These are phyloP conservation scores for Proales similis DNA, from an alignment of 1,140 invertebrate species.

Conservation along the genomic window DNA sequence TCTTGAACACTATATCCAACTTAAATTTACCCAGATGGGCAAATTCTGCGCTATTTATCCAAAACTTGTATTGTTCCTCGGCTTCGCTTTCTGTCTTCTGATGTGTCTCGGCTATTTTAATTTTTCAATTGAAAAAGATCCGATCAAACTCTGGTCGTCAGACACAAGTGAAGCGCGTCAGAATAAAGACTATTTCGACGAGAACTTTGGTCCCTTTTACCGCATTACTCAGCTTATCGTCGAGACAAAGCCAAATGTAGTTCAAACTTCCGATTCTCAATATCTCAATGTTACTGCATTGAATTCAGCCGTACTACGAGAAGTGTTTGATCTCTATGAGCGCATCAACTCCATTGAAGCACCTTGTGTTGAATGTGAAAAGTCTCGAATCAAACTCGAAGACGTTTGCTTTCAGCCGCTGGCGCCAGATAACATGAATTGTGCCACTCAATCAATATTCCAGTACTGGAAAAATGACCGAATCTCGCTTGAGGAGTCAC, in stretches of 20 bases:
- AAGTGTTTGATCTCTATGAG: not conserved
- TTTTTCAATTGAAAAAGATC: slow-evolving; percentile 77
- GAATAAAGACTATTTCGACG: slow-evolving; percentile 83
- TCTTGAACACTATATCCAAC: slow-evolving; percentile 13
- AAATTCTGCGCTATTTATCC: slow-evolving; percentile 69
- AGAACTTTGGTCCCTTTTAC: slow-evolving; percentile 36
- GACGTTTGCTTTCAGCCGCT: slow-evolving; percentile 26
- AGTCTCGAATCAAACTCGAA: slow-evolving; percentile 39
- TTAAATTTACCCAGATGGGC: slow-evolving; percentile 52
- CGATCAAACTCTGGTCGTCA: slow-evolving; percentile 91
- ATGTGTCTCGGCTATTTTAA: slow-evolving; percentile 62
- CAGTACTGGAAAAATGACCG: slow-evolving; percentile 33
- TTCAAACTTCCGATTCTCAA: slow-evolving; percentile 12
- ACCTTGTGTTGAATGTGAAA: not conserved
- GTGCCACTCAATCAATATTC: slow-evolving; percentile 9
- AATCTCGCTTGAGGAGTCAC: not conserved
- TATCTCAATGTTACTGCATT: not conserved
- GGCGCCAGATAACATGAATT: slow-evolving; percentile 25
- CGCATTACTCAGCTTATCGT: slow-evolving; percentile 36
- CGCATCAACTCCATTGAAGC: not conserved
- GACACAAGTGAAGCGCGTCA: slow-evolving; percentile 71
- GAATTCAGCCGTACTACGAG: not conserved
- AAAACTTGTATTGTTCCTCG: slow-evolving; percentile 66
- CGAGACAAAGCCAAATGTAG: not conserved
- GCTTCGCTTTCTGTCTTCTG: slow-evolving; percentile 59